Percentiles rank a stretch among this genome's conserved stretches.
These are phyloP conservation scores for Andrena haemorrhoa DNA, from an alignment of 2,888 invertebrate species.

Conservation along the genomic window DNA sequence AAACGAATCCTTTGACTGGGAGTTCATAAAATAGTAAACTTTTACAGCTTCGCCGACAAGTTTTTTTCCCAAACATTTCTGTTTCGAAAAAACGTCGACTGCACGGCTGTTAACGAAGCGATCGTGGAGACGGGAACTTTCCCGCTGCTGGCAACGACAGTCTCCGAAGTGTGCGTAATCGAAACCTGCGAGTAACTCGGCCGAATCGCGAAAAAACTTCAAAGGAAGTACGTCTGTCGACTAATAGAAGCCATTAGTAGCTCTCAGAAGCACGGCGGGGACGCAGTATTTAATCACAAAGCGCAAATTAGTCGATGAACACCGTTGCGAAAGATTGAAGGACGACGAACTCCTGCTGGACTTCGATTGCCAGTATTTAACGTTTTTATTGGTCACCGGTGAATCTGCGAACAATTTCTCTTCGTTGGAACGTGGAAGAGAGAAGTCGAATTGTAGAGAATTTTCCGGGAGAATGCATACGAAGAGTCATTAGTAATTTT, in stretches of 20 bases:
- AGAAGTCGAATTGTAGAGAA: no score
- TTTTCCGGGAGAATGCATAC: no score
- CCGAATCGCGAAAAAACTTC: constrained; percentile 3
- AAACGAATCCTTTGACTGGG: no score
- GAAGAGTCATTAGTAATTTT: no score
- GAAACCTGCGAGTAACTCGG: constrained; percentile 27
- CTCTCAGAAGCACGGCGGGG: background rate
- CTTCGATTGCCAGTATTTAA: background rate
- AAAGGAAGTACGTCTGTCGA: constrained; percentile 4
- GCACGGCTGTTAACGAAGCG: background rate
- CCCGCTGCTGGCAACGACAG: constrained; percentile 13
- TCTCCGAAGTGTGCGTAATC: constrained; percentile 43
- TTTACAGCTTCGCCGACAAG: background rate
- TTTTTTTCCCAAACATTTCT: background rate
- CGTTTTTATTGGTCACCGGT: background rate
- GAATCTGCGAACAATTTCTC: background rate
- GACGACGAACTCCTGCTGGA: background rate
- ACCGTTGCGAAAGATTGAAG: background rate
- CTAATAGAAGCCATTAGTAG: constrained; percentile 3
- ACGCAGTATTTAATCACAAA: constrained; percentile 4
- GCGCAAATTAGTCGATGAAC: constrained; percentile 4
- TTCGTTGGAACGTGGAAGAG: background rate
- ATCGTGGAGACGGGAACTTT: background rate
- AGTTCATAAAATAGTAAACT: background rate
- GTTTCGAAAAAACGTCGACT: background rate